phyloP scores from a whole-genome alignment of 2,888 invertebrate species.

The Pseudococcus viburni region DNA sequence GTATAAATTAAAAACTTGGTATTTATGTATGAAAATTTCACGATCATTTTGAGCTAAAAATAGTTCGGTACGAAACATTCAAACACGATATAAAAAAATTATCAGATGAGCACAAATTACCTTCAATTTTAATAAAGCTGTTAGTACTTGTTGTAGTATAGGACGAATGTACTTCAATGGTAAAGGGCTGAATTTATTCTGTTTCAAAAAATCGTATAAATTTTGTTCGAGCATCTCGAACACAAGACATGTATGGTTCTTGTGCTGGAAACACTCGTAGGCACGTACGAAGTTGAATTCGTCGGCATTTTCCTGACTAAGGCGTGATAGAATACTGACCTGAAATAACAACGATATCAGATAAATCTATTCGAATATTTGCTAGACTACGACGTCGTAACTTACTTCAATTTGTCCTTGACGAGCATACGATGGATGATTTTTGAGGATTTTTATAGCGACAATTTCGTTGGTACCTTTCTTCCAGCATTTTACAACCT shows the following conservation, averaged over 20 bases:
- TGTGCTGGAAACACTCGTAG: conserved; percentile 99
- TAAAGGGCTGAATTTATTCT: conserved; percentile 99
- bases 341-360: conserved; percentile 70
- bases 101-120: conserved; percentile 72
- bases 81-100: not conserved
- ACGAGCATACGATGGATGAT: conserved; percentile 99
- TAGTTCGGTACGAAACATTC: not conserved
- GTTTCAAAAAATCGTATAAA: conserved; percentile 99
- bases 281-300: conserved; percentile 99
- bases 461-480: conserved; percentile 99
- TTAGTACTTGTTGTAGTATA: conserved; percentile 96
- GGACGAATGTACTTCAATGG: conserved; percentile 99
- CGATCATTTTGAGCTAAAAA: not conserved
- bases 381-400: not conserved
- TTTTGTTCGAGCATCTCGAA: conserved; percentile 99
- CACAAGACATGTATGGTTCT: conserved; percentile 98
- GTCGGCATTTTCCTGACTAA: conserved; percentile 98
- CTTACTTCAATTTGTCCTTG: conserved; percentile 99
- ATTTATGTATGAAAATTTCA: not conserved
- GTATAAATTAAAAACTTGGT: not conserved
- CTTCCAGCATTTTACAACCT: conserved; percentile 99
- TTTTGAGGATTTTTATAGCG: conserved; percentile 99
- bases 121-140: conserved; percentile 87
- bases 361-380: not conserved
- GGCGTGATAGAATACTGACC: conserved; percentile 91